A percentile compares a stretch with the other conserved stretches of the same genome.
These are phyloP conservation scores for Monodelphis domestica DNA, from an alignment of 2,797 vertebrate species.

Conservation along the genomic window DNA sequence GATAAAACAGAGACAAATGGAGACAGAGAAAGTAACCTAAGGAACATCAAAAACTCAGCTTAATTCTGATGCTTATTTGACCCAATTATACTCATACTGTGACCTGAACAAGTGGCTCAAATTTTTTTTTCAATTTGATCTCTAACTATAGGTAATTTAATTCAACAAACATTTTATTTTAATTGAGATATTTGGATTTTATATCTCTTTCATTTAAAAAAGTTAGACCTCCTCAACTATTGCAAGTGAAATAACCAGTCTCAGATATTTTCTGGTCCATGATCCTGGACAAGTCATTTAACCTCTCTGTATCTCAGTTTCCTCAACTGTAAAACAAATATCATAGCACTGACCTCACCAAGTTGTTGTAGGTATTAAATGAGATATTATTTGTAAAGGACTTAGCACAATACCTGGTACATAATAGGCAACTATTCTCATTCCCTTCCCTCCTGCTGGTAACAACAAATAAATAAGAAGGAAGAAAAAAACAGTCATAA, in stretches of 20 bases:
- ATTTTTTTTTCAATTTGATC: neutral
- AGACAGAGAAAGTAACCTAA: neutral
- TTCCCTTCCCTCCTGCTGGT: neutral
- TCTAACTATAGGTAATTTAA: neutral
- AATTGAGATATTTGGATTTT: neutral
- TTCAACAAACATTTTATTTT: neutral
- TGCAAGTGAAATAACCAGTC: neutral
- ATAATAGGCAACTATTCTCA: neutral
- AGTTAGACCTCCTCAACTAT: neutral
- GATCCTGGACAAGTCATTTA: neutral
- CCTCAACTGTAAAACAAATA: neutral
- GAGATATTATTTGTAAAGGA: neutral
- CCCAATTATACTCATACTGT: neutral
- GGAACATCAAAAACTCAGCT: neutral
- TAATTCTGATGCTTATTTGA: neutral
- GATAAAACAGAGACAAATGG: neutral
- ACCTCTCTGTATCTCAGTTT: neutral
- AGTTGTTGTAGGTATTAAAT: neutral
- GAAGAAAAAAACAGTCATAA: neutral
- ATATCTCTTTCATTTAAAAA: neutral
- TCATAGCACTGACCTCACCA: neutral
- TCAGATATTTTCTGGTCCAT: neutral
- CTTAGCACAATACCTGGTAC: neutral
- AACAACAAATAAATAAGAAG: neutral
- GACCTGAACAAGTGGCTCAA: neutral